Evolutionary conservation across 1,140 invertebrate genomes (phyloP).

Genomic region (Hetaerina americana): DNA sequence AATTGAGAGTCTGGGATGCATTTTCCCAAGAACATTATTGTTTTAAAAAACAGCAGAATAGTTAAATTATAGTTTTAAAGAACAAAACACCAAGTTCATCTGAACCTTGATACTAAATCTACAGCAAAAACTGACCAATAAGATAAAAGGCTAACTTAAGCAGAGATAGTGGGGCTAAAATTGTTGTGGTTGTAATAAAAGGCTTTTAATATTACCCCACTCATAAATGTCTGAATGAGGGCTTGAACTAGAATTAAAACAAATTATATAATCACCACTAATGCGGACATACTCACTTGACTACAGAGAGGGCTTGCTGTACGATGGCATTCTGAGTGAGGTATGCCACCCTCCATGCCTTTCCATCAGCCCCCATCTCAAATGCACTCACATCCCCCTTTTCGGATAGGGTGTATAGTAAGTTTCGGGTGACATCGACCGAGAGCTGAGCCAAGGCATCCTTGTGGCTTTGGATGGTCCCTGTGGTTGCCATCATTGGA

Average conservation of each 20-base stretch:
- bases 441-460: slow-evolving; percentile 83
- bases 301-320: slow-evolving; percentile 57
- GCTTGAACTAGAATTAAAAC: background rate
- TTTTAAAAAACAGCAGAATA: no score
- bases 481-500: slow-evolving; percentile 16
- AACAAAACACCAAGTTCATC: no score
- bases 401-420: slow-evolving; percentile 80
- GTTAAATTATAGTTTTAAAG: no score
- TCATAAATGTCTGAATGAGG: no score
- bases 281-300: slow-evolving; percentile 63
- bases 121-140: no score
- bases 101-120: no score
- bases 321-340: slow-evolving; percentile 69
- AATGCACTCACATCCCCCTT: slow-evolving; percentile 73
- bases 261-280: slow-evolving; percentile 2
- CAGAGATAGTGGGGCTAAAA: no score
- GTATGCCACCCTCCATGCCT: slow-evolving; percentile 52
- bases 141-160: no score
- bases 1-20: no score
- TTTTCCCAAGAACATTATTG: no score
- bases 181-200: no score
- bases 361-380: slow-evolving; percentile 73
- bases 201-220: no score
- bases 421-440: slow-evolving; percentile 78
- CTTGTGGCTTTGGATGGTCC: slow-evolving; percentile 58